phyloP scores from a whole-genome alignment of 2,888 invertebrate species.

The Polydrusus tereticollis region DNA sequence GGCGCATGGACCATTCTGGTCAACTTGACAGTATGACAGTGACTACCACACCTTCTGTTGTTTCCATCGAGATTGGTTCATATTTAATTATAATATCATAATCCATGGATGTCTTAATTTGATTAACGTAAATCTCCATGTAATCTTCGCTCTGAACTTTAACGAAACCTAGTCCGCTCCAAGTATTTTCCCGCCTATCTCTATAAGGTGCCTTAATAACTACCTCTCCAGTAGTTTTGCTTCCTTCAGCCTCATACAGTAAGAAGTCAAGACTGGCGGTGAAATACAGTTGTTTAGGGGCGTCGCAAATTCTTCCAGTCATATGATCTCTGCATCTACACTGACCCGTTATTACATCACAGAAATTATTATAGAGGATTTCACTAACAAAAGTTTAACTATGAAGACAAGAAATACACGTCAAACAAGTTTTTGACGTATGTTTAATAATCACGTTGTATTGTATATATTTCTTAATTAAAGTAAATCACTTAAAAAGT shows the following conservation, averaged over 20 bases:
- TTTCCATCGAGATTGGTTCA: slow-evolving; percentile 79
- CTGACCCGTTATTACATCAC: slow-evolving; percentile 93
- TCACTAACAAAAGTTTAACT: no score
- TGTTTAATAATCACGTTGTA: no score
- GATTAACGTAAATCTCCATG: slow-evolving; percentile 85
- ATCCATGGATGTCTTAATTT: slow-evolving; percentile 86
- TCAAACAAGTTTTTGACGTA: no score
- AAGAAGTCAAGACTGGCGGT: slow-evolving; percentile 88
- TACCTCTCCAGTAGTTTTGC: slow-evolving; percentile 80
- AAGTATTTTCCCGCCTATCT: slow-evolving; percentile 82
- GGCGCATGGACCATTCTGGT: slow-evolving; percentile 87
- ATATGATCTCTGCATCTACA: slow-evolving; percentile 90
- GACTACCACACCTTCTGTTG: slow-evolving; percentile 90
- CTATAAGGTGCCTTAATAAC: slow-evolving; percentile 85
- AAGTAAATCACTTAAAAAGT: no score
- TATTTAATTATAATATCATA: slow-evolving; percentile 90
- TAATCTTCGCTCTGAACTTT: slow-evolving; percentile 87
- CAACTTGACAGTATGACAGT: slow-evolving; percentile 83
- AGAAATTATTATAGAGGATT: slow-evolving; percentile 87
- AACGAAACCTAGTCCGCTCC: slow-evolving; percentile 95
- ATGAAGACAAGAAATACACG: no score
- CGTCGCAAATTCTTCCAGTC: slow-evolving; percentile 87
- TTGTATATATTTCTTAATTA: no score
- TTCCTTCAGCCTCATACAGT: slow-evolving; percentile 91
- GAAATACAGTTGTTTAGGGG: slow-evolving; percentile 91